Conservation (phyloP, 2,888 invertebrate genomes). For the Cecidostiba fungosa region DNA sequence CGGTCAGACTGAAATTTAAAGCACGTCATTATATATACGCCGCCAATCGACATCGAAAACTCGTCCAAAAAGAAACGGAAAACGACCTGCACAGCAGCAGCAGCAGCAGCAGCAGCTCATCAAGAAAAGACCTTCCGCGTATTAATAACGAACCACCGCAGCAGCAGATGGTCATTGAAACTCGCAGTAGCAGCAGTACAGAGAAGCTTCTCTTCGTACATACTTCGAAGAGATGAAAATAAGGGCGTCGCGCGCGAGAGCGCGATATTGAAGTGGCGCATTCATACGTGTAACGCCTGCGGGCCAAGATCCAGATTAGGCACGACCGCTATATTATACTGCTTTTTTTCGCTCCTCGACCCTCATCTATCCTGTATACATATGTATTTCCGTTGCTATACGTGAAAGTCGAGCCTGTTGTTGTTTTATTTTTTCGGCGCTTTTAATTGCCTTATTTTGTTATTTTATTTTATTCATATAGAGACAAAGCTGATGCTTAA, state of each 20-base stretch:
- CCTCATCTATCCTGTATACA: conserved; percentile 27
- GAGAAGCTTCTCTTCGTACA: not conserved
- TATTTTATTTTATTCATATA: not conserved
- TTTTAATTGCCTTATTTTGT: conserved; percentile 7
- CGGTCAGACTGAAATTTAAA: not conserved
- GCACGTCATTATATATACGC: not conserved
- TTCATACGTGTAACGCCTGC: conserved; percentile 52
- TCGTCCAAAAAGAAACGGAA: not conserved
- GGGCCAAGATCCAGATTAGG: conserved; percentile 65
- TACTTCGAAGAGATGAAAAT: not conserved
- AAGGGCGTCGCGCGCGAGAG: not conserved
- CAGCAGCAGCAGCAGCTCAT: not conserved
- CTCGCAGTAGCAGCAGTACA: not conserved
- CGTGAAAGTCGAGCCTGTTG: not conserved
- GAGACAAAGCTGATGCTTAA: conserved; percentile 8
- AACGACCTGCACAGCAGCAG: not conserved
- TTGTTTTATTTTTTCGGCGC: not conserved
- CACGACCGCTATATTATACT: conserved; percentile 53
- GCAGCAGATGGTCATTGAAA: conserved; percentile 27
- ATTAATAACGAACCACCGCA: conserved; percentile 27
- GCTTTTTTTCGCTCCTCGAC: conserved; percentile 31
- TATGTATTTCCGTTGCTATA: not conserved
- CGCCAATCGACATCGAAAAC: not conserved
- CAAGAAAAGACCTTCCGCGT: conserved; percentile 31
- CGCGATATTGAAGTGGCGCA: conserved; percentile 51